Base-by-base conservation (phyloP, 2,113 vertebrate species). In the Nannospalax galili region DNA sequence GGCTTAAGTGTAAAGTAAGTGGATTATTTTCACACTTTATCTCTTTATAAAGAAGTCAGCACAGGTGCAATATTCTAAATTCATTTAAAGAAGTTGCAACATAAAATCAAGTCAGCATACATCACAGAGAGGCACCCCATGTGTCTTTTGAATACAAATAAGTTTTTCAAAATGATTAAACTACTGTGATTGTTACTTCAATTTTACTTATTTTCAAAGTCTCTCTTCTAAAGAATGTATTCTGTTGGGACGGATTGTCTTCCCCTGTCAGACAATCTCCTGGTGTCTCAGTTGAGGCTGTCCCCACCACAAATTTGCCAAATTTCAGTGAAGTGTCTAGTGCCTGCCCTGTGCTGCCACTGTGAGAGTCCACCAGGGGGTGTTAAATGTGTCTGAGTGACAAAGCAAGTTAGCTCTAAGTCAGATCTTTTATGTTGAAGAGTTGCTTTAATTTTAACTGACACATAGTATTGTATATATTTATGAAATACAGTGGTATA, bases 11-110 rank as follows among this genome's bases (percentile, higher is more conserved):
- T 89, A 88, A 93, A 84, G 35, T 67, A 42, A 94, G 40, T 90
- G 67, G n/a, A 64, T 93, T 95, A 89, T 95, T 94, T 96, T 70
- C 93, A 58, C 32, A 37, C 30, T 88, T 88, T 58, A 72, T 91
- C 79, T 82, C 35, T 40, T 91, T 92, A 86, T 82, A 94, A 91
- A 70, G 86, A 94, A 94, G 52, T 87, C 74, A 89, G 17, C 73
- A 94, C 28, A 96, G 78, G 40, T 92, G 14, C 30, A 87, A 1
- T 35, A 69, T 93, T 95, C 65, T 80, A 75, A 62, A 75, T 86
- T 78, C 20, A 75, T 74, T 90, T 90, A 45, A 93, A 92, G 37
- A 78, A 92, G 56, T 42, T 82, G 17, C 35, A 88, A 73, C 11
- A 74, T 69, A 84, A 90, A 92, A 65, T 65, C 45, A 90, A 37